These are phyloP conservation scores for Hesperia comma DNA, from an alignment of 2,888 invertebrate genomes.

Conservation along the genomic window DNA sequence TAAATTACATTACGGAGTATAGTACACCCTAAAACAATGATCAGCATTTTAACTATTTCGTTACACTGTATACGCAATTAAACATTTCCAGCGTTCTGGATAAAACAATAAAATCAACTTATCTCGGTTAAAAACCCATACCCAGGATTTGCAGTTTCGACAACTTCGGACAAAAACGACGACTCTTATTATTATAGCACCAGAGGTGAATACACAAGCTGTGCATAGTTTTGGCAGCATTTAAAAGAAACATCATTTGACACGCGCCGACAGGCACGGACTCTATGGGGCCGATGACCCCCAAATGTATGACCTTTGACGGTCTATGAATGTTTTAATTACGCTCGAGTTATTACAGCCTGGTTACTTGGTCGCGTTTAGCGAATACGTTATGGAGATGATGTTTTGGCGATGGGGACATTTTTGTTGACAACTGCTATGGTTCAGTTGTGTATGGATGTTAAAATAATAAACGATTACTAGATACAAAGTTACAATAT, in stretches of 20 bases:
- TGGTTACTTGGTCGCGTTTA: neutral
- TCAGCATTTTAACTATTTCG: slow-evolving; percentile 57
- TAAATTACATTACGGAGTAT: neutral
- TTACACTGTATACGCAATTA: slow-evolving; percentile 70
- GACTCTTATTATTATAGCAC: neutral
- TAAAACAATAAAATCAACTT: slow-evolving; percentile 73
- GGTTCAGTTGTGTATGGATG: too few species aligned
- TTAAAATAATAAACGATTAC: too few species aligned
- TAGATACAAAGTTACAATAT: too few species aligned
- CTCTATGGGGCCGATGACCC: slow-evolving; percentile 53
- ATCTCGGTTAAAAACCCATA: slow-evolving; percentile 29
- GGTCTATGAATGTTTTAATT: slow-evolving; percentile 34
- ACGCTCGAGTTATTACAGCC: slow-evolving; percentile 7
- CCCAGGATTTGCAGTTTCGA: slow-evolving; percentile 4
- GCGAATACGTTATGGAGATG: neutral
- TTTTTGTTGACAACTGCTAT: too few species aligned
- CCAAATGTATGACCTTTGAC: slow-evolving; percentile 47
- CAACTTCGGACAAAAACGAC: neutral
- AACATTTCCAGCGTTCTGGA: slow-evolving; percentile 73
- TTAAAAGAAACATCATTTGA: slow-evolving; percentile 49
- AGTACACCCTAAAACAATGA: slow-evolving; percentile 32
- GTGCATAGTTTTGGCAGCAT: neutral
- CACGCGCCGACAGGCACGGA: slow-evolving; percentile 61
- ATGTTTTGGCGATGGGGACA: neutral
- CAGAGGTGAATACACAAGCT: neutral